These are phyloP conservation scores for Ridgeia piscesae DNA, from an alignment of 1,140 invertebrate species.

Conservation along the genomic window DNA sequence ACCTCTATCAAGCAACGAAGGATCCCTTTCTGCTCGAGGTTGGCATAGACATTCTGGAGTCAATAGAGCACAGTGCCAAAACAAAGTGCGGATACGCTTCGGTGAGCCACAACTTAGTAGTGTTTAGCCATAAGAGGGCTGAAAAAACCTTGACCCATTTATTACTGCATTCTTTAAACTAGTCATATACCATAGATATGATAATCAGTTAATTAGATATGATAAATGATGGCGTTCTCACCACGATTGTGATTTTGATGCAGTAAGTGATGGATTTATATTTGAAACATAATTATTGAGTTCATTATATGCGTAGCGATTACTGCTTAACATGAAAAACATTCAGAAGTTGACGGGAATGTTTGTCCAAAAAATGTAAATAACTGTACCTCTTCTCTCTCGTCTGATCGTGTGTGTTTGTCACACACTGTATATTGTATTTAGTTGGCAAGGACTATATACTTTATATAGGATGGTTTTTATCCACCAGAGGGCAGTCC, in stretches of 20 bases:
- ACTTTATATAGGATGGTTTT: neutral
- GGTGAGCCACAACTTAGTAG: slow-evolving; percentile 65
- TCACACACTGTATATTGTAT: too few species aligned
- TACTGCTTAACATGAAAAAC: neutral
- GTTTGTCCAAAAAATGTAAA: neutral
- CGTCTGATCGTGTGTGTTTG: too few species aligned
- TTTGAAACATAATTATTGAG: neutral
- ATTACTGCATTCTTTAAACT: too few species aligned
- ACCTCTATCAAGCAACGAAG: slow-evolving; percentile 88
- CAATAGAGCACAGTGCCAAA: slow-evolving; percentile 79
- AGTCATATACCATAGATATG: too few species aligned
- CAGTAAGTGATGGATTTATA: neutral
- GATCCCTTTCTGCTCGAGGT: slow-evolving; percentile 90
- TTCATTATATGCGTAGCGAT: neutral
- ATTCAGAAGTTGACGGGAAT: neutral
- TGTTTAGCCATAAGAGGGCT: too few species aligned
- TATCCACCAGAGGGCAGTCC: neutral
- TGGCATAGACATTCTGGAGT: slow-evolving; percentile 84
- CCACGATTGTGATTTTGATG: neutral
- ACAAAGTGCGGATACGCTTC: slow-evolving; percentile 98
- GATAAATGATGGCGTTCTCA: neutral
- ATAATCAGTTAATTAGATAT: too few species aligned
- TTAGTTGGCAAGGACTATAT: too few species aligned
- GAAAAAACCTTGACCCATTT: too few species aligned
- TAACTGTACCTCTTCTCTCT: neutral